Evolutionary conservation across 1,140 invertebrate genomes (phyloP).

Genomic region (Hydropsyche tenuis): DNA sequence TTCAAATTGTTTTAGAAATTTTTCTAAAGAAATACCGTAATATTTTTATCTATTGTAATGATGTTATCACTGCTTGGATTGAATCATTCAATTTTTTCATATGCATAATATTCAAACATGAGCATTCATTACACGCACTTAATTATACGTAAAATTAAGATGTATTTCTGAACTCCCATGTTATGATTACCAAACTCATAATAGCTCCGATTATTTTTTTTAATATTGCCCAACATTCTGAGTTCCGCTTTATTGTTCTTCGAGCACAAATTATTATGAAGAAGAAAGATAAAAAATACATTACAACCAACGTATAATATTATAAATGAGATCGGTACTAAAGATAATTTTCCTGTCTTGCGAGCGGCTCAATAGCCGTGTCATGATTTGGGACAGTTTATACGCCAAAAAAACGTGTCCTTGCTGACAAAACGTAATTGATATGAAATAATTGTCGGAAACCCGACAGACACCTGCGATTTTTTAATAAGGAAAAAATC

Average conservation of each 20-base stretch:
- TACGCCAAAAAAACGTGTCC: constrained; percentile 33
- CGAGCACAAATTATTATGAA: constrained; percentile 2
- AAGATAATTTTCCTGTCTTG: constrained; percentile 22
- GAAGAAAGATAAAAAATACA: not conserved
- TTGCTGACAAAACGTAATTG: constrained; percentile 26
- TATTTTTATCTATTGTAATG: too few species aligned
- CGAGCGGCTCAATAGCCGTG: not conserved
- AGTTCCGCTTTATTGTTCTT: constrained; percentile 37
- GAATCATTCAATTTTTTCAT: not conserved
- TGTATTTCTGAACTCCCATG: not conserved
- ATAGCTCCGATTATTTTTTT: constrained; percentile 28
- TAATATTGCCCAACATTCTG: constrained; percentile 29
- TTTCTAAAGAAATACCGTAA: too few species aligned
- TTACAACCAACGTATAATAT: constrained; percentile 12
- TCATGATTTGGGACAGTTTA: constrained; percentile 35
- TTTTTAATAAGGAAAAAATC: constrained; percentile 19
- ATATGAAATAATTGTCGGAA: constrained; percentile 31
- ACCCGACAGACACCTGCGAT: constrained; percentile 23
- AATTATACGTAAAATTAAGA: constrained; percentile 14
- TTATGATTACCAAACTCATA: constrained; percentile 29
- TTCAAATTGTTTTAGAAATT: too few species aligned
- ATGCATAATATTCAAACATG: not conserved
- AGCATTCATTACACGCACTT: not conserved
- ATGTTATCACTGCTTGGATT: too few species aligned
- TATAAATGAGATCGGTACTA: constrained; percentile 21